A percentile compares a stretch with the other conserved stretches of the same genome.
These are phyloP conservation scores for Magallana angulata DNA, from an alignment of 1,140 invertebrate species.

Conservation along the genomic window DNA sequence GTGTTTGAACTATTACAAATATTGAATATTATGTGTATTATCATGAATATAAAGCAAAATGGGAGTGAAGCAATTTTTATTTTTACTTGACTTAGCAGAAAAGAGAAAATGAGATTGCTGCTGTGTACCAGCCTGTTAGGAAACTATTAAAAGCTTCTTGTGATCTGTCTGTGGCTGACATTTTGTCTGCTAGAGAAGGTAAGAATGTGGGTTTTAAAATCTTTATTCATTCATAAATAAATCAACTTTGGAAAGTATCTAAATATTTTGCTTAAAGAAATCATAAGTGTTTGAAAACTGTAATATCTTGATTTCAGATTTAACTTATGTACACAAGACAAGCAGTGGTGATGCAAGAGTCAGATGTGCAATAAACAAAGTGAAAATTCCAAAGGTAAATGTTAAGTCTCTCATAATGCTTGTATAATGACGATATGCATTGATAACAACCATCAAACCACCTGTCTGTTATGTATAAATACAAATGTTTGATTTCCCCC, in stretches of 20 bases:
- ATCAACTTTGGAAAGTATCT: neutral
- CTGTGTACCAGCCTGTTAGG: slow-evolving; percentile 86
- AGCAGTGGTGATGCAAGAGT: slow-evolving; percentile 89
- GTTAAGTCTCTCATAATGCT: no score
- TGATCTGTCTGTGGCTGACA: slow-evolving; percentile 85
- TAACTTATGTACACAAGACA: slow-evolving; percentile 92
- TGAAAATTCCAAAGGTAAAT: slow-evolving; percentile 89
- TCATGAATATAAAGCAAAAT: no score
- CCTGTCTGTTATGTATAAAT: no score
- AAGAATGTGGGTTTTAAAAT: slow-evolving; percentile 34
- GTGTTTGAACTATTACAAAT: no score
- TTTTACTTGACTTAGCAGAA: slow-evolving; percentile 73
- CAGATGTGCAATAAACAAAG: slow-evolving; percentile 89
- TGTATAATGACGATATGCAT: no score
- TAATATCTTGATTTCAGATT: slow-evolving; percentile 79
- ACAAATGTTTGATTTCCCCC: neutral
- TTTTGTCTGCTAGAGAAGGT: slow-evolving; percentile 89
- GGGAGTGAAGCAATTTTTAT: no score
- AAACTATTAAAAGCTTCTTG: slow-evolving; percentile 84
- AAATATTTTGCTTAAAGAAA: neutral
- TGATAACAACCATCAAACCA: no score
- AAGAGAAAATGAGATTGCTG: slow-evolving; percentile 87
- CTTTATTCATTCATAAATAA: neutral
- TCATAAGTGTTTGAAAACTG: neutral
- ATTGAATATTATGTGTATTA: no score